Conservation (phyloP, 2,797 vertebrate genomes). For the Eleutherodactylus coqui region DNA sequence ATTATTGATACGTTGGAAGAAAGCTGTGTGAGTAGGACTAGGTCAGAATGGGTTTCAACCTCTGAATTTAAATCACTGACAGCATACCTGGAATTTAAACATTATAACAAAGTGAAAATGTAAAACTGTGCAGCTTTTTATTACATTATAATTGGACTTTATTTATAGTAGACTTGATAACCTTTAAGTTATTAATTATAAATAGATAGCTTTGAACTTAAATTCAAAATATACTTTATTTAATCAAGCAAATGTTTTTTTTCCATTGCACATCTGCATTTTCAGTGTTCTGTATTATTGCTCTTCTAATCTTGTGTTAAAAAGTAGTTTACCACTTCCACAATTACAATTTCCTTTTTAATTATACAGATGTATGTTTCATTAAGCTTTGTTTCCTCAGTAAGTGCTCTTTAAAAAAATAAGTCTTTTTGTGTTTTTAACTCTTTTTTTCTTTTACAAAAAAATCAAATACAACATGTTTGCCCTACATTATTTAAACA, state of each 20-base stretch:
- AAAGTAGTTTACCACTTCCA: conserved; percentile 71
- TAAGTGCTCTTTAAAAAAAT: conserved; percentile 4
- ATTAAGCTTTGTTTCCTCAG: conserved; percentile 71
- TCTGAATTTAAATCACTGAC: too few species aligned
- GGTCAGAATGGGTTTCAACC: too few species aligned
- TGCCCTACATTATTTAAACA: not conserved
- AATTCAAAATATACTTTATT: not conserved
- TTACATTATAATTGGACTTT: too few species aligned
- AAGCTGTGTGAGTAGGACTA: too few species aligned
- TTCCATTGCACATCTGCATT: not conserved
- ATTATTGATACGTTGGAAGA: too few species aligned
- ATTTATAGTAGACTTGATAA: too few species aligned
- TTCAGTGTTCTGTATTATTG: conserved; percentile 68
- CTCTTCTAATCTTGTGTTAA: conserved; percentile 72
- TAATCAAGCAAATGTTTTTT: not conserved
- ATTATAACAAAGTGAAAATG: too few species aligned
- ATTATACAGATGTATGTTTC: conserved; percentile 77
- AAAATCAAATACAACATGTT: not conserved
- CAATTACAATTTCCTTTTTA: conserved; percentile 68
- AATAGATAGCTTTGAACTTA: too few species aligned
- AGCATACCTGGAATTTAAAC: too few species aligned
- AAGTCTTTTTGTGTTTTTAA: not conserved
- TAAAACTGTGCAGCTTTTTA: too few species aligned
- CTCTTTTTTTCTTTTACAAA: too few species aligned
- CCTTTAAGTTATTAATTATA: too few species aligned